phyloP scores from a whole-genome alignment of 2,888 invertebrate species.

The Brachyptera putata region DNA sequence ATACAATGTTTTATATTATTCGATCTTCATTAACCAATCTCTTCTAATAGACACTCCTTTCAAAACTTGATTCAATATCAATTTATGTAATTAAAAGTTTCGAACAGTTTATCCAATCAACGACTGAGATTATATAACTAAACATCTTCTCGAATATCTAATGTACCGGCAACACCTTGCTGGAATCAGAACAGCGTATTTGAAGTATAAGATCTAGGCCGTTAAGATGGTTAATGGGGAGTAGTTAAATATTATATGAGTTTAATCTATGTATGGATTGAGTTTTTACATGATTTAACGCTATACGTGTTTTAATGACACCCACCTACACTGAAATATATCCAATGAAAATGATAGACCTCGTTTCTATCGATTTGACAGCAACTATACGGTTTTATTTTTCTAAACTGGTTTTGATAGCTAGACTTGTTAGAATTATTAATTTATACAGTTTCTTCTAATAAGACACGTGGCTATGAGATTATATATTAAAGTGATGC shows the following conservation, averaged over 20 bases:
- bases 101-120: constrained; percentile 13
- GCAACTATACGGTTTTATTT: no score
- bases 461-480: constrained; percentile 14
- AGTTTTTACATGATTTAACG: constrained; percentile 14
- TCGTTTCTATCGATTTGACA: constrained; percentile 5
- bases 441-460: constrained; percentile 10
- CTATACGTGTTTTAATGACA: constrained; percentile 16
- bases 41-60: constrained; percentile 6
- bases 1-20: constrained; percentile 14
- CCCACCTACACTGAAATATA: constrained; percentile 9
- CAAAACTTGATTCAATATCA: constrained; percentile 12
- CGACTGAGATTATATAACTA: not conserved
- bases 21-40: constrained; percentile 1
- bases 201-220: no score
- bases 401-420: constrained; percentile 10
- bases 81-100: not conserved
- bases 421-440: constrained; percentile 9
- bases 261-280: constrained; percentile 6
- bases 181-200: no score
- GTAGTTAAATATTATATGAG: not conserved
- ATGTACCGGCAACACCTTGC: constrained; percentile 10
- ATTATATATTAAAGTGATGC: constrained; percentile 7
- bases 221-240: constrained; percentile 13
- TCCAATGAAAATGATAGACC: not conserved
- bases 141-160: not conserved